Base-by-base conservation (phyloP, 2,888 invertebrate species). In the Drosophila anomelani region DNA sequence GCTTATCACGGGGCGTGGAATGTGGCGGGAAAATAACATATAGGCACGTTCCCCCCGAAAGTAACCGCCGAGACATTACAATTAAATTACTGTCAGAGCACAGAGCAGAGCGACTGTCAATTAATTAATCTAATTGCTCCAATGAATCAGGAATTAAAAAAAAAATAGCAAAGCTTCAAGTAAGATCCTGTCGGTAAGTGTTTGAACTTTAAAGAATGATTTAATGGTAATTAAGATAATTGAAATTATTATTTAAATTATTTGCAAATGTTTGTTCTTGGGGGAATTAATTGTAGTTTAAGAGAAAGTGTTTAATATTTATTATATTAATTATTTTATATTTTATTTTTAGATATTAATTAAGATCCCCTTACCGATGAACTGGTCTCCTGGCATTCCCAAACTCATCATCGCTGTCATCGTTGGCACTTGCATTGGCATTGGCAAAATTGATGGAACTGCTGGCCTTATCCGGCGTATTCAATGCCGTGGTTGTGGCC, bases 361-460 rank as follows among this genome's bases (percentile, higher is more conserved):
- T 5, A 34, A 20, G 9, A 5, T 9, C 7, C 13, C 15, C 89
- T 79, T 62, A 90, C 90, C 81, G 81, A 58, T 90, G 64, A 6
- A 85, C 76, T 12, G 84, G 85, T 57, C 77, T 86, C 54, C 81
- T 83, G 76, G 34, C 67, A 58, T 82, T 79, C 43, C 85, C 85
- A 43, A 79, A 85, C 63, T 83, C 85, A 67, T 91, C 91, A 68
- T 83, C 90, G 64, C 85, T 88, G 23, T 89, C 88, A 58, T 89
- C 89, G 55, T 80, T 78, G 34, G 75, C 77, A 55, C 76, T 79
- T 54, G 74, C 78, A 1, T 78, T 79, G 1, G 76, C 64, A 26
- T 55, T 53, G 38, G 79, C 79, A 15, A 81, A 79, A 17, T 78
- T 70, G 51, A 87, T 85, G 9, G 84, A 76, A 73, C 73, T 79